Evolutionary conservation across 2,113 vertebrate species (phyloP).

Genomic region (Microcebus tavaratra): DNA sequence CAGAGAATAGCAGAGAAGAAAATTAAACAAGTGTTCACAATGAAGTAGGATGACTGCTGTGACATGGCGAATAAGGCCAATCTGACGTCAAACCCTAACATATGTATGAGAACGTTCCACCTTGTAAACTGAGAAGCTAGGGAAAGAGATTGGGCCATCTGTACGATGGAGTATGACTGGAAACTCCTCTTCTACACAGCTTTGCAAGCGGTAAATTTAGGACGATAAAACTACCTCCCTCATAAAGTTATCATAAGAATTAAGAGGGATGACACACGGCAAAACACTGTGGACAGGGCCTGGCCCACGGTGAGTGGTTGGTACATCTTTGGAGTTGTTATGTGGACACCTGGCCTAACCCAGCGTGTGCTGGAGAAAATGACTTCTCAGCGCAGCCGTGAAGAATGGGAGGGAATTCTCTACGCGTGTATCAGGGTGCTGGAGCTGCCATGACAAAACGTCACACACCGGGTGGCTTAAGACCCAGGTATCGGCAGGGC

Average conservation of each 20-base stretch:
- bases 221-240: background rate
- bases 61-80: background rate
- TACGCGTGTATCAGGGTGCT: fast-evolving
- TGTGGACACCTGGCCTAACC: background rate
- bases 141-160: background rate
- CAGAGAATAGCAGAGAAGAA: background rate
- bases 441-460: background rate
- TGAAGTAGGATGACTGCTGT: background rate
- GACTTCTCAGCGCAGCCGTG: background rate
- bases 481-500: background rate
- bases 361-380: background rate
- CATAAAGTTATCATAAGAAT: background rate
- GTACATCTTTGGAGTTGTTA: background rate
- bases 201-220: background rate
- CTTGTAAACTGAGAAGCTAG: background rate
- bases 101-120: background rate
- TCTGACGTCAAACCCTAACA: background rate
- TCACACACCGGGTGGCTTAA: background rate
- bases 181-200: background rate
- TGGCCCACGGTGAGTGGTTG: background rate
- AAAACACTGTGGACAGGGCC: background rate
- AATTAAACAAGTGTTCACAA: background rate
- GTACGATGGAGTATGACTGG: fast-evolving
- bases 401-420: background rate
- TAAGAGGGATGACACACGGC: background rate